A percentile compares a stretch with the other conserved stretches of the same genome.
phyloP scores from a whole-genome alignment of 2,113 vertebrate species.

The Mungos mungo region DNA sequence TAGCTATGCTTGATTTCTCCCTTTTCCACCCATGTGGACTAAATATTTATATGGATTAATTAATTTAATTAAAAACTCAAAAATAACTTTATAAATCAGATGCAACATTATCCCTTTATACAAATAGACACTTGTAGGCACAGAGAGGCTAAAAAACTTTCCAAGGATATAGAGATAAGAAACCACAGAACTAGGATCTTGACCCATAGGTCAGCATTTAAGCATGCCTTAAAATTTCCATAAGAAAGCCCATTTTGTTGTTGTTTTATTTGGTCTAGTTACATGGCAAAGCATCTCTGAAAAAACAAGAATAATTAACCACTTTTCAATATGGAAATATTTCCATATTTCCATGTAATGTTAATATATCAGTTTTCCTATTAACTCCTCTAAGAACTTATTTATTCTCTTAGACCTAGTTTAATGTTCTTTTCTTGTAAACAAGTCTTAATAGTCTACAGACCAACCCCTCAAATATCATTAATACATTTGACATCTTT shows the following conservation, averaged over 20 bases:
- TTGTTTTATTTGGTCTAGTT: background rate
- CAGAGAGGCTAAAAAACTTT: background rate
- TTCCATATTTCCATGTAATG: background rate
- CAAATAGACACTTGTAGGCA: background rate
- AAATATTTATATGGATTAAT: background rate
- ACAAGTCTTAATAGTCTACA: background rate
- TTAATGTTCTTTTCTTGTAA: background rate
- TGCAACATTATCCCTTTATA: background rate
- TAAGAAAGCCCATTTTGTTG: background rate
- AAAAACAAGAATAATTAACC: background rate
- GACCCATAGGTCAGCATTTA: background rate
- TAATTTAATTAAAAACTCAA: background rate
- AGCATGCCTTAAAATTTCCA: background rate
- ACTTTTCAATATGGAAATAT: background rate
- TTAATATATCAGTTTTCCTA: background rate
- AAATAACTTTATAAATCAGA: background rate
- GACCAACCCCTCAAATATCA: background rate
- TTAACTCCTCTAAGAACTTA: background rate
- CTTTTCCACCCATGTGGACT: background rate
- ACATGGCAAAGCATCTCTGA: slow-evolving; percentile 27
- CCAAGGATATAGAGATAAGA: background rate
- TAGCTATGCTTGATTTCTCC: background rate
- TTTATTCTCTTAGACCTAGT: background rate
- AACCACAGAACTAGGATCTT: background rate
- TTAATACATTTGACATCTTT: background rate